Evolutionary conservation across 2,113 vertebrate genomes (phyloP), one percentile per base, ranked within the genome.

Genomic region (Scortum barcoo): DNA sequence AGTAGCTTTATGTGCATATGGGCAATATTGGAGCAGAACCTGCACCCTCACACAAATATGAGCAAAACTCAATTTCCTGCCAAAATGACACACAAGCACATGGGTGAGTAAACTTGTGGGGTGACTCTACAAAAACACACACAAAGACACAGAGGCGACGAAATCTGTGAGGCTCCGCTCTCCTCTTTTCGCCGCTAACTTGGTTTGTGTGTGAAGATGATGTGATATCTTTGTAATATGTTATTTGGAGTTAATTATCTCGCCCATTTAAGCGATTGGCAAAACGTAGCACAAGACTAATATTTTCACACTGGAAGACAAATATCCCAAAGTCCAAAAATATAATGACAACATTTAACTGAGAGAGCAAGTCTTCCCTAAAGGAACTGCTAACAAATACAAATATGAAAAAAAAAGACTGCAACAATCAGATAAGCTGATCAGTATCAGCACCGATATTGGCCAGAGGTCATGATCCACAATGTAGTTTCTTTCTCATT

Each of bases 41-140:
- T 77, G 80, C 65, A 33, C 51, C 57, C 73, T 78, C 80, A 38
- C 26, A 80, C 72, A 71, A 72, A 89, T 69, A 80, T 78, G 87
- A 90, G 78, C 80, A 80, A 77, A 83, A 74, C 57, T 76, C 76
- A 91, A 83, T 90, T 84, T 88, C 85, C 81, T 90, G 91, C 81
- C 90, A 88, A 80, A 78, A 75, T 72, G 84, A 78, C 78, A 85
- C 81, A 80, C 33, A 67, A 68, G 80, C 84, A 86, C 86, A 86
- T 66, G 68, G 83, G 57, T 84, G 78, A 90, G 87, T 83, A 86
- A 85, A 90, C 83, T 24, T 7, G 22, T 69, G 82, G 71, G 14
- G 40, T 69, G 77, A 76, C 53, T 28, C 20, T 12, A 38, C 11
- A 40, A 17, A 48, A 26, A 30, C 16, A 75, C 40, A 86, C 40